Conservation (phyloP, 2,113 vertebrate species). For the Vulpes vulpes region DNA sequence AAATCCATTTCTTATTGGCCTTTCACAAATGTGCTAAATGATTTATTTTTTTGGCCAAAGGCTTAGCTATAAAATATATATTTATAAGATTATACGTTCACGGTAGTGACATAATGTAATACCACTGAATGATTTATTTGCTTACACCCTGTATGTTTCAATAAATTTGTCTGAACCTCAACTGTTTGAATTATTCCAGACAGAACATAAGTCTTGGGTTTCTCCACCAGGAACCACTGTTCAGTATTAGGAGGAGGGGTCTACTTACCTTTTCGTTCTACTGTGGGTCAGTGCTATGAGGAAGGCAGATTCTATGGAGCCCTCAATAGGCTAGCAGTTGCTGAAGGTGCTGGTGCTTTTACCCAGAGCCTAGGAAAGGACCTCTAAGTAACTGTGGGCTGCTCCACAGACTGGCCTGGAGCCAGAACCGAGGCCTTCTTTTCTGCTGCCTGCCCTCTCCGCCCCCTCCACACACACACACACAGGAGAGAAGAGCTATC, state of each 20-base stretch:
- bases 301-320: not conserved
- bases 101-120: slow-evolving; percentile 77
- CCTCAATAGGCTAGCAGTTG: not conserved
- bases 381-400: not conserved
- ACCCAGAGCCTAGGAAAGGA: not conserved
- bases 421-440: not conserved
- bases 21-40: slow-evolving; percentile 87
- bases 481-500: not conserved
- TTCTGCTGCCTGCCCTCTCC: not conserved
- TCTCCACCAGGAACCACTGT: not conserved
- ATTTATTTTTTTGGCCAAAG: slow-evolving; percentile 83
- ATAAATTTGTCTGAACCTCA: slow-evolving; percentile 78
- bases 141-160: slow-evolving; percentile 78
- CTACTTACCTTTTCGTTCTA: not conserved
- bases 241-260: not conserved
- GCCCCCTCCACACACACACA: not conserved
- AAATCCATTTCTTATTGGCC: slow-evolving; percentile 86
- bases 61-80: slow-evolving; percentile 86
- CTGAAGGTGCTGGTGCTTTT: not conserved
- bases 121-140: slow-evolving; percentile 84
- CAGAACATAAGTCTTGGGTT: not conserved
- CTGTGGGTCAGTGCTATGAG: not conserved
- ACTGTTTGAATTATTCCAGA: slow-evolving; percentile 63
- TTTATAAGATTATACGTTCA: slow-evolving; percentile 87
- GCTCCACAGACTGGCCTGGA: not conserved